Evolutionary conservation across 1,140 invertebrate genomes (phyloP).

Genomic region (Eriocheir sinensis): DNA sequence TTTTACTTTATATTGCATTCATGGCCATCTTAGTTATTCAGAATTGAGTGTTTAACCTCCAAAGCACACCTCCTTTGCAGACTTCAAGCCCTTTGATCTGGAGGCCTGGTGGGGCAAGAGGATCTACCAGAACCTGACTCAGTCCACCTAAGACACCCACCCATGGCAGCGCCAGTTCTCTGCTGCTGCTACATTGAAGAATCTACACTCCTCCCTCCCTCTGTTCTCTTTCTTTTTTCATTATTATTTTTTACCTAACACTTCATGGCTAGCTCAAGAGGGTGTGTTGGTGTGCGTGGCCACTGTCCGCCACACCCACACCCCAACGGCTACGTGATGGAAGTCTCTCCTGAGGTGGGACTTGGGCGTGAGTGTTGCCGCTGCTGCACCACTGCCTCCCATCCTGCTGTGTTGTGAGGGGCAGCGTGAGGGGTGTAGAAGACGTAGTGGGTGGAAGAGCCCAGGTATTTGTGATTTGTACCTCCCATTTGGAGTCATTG

Average conservation of each 20-base stretch:
- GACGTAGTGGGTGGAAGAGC: not conserved
- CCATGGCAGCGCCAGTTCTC: not conserved
- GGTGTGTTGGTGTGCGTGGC: not conserved
- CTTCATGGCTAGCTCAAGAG: not conserved
- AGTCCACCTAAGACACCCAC: slow-evolving; percentile 67
- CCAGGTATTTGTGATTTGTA: not conserved
- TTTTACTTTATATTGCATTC: too few relatives aligned
- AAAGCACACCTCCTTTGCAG: slow-evolving; percentile 60
- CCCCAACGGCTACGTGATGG: not conserved
- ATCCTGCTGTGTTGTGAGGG: not conserved
- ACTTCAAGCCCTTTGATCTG: slow-evolving; percentile 80
- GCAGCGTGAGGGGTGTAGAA: not conserved
- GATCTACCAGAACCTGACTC: slow-evolving; percentile 79
- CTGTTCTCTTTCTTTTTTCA: not conserved
- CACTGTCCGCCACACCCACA: not conserved
- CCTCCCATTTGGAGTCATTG: not conserved
- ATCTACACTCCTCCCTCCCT: not conserved
- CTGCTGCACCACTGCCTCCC: not conserved
- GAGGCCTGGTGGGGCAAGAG: slow-evolving; percentile 80
- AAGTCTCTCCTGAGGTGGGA: not conserved
- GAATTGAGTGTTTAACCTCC: too few relatives aligned
- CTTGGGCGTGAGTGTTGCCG: not conserved
- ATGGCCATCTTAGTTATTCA: too few relatives aligned
- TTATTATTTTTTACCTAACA: not conserved
- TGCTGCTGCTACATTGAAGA: not conserved